Evolutionary conservation across 2,113 vertebrate species (phyloP).

Genomic region (Acanthochromis polyacanthus): DNA sequence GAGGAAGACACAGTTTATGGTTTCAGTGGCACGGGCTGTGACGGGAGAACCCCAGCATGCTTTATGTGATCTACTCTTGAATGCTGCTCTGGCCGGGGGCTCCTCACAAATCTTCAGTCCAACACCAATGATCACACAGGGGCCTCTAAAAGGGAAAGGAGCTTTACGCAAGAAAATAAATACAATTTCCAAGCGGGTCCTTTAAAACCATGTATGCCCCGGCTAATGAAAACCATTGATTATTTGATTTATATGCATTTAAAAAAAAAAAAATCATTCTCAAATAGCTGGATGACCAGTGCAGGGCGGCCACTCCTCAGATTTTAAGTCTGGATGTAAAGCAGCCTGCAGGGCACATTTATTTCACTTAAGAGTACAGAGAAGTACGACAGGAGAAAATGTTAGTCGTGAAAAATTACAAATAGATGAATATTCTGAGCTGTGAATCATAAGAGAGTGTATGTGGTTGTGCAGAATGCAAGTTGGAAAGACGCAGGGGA

Average conservation of each 20-base stretch:
- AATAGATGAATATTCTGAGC: conserved; percentile 15
- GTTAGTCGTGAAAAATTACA: not conserved
- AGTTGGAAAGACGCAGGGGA: conserved; percentile 42
- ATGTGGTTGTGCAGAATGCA: conserved; percentile 2
- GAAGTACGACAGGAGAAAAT: conserved; percentile 5
- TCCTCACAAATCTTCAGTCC: conserved; percentile 78
- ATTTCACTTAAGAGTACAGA: not conserved
- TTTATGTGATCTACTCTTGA: conserved; percentile 69
- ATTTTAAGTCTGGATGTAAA: conserved; percentile 3
- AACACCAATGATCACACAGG: conserved; percentile 73
- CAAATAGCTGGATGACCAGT: conserved; percentile 24
- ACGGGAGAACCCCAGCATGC: conserved; percentile 59
- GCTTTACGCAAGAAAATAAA: conserved; percentile 74
- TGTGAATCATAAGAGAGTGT: not conserved
- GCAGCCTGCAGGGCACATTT: not conserved
- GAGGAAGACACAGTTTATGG: conserved; percentile 64
- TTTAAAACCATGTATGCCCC: conserved; percentile 51
- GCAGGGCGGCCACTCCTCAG: conserved; percentile 21
- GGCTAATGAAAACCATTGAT: conserved; percentile 72
- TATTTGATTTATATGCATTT: conserved; percentile 61
- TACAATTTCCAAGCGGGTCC: conserved; percentile 61
- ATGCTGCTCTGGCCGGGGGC: conserved; percentile 54
- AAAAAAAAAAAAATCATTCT: conserved; percentile 8
- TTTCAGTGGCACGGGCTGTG: conserved; percentile 59
- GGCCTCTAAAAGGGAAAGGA: conserved; percentile 71